Conservation (phyloP, 2,888 invertebrate genomes). For the Eucriotettix oculatus region DNA sequence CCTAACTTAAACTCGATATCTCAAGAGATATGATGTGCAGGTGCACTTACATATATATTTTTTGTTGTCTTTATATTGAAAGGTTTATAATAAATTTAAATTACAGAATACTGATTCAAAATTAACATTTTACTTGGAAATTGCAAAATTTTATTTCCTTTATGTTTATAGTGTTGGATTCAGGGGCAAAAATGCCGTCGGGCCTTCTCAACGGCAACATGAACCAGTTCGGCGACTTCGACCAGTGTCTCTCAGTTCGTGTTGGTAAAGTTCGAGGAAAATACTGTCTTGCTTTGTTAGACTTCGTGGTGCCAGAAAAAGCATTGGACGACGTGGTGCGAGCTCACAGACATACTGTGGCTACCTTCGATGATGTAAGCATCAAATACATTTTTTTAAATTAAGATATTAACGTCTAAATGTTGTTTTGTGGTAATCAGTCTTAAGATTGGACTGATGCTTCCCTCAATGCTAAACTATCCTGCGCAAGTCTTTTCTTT, state of each 20-base stretch:
- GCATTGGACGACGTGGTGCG: slow-evolving; percentile 5
- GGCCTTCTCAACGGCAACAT: slow-evolving; percentile 51
- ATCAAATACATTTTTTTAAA: neutral
- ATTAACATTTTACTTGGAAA: too few species aligned
- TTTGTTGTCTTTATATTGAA: too few species aligned
- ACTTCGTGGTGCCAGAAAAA: neutral
- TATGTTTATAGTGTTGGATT: slow-evolving; percentile 45
- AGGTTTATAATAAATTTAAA: too few species aligned
- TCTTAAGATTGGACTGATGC: too few species aligned
- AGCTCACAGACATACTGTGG: slow-evolving; percentile 1
- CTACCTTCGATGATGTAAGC: slow-evolving; percentile 8
- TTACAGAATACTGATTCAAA: too few species aligned
- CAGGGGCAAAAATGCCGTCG: slow-evolving; percentile 52
- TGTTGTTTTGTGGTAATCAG: too few species aligned
- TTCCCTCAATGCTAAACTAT: neutral
- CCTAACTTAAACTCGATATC: too few species aligned
- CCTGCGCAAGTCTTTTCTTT: neutral
- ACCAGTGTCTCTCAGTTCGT: slow-evolving; percentile 37
- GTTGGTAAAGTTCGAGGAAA: slow-evolving; percentile 5
- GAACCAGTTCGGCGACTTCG: slow-evolving; percentile 54
- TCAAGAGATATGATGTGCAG: too few species aligned
- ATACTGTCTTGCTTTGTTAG: slow-evolving; percentile 15
- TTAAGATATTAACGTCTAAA: neutral
- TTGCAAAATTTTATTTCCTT: too few species aligned
- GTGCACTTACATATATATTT: too few species aligned